Base-by-base conservation (phyloP, 2,888 invertebrate genomes). In the Parnassius smintheus region DNA sequence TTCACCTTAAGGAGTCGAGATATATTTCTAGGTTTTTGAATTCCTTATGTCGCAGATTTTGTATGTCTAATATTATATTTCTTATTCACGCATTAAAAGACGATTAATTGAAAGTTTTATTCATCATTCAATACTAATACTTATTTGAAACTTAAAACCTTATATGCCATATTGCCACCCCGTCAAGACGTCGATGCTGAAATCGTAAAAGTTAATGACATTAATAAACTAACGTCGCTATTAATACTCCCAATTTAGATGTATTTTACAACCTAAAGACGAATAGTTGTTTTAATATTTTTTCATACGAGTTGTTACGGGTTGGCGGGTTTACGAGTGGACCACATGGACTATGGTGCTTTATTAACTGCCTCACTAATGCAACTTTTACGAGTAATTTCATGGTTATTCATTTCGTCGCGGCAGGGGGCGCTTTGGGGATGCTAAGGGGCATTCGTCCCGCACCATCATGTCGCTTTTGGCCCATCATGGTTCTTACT, bases 311-410 rank as follows among this genome's bases (percentile, higher is more conserved):
- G 61, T 50, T 65, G 63, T 63, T 65, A 62, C 62, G 71, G 68
- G 64, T 66, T 63, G 68, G 76, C 74, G 73, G 76, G 74, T 85
- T 86, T 86, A 88, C 76, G 84, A 82, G 78, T 77, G 75, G 77
- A 80, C 83, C 87, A 88, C 83, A 85, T 88, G 88, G 85, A 82
- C 80, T 76, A 77, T 74, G 76, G 75, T 75, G 75, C 70, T 80
- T 77, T 82, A 82, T 84, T 86, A 85, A 87, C 81, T 78, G 81
- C 79, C 81, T 74, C 73, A 78, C 86, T 89, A 88, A 89, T 88
- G 86, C 75, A 83, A 82, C 82, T 88, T 89, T 90, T 88, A 90
- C 82, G 89, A 88, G 82, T 85, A 82, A 88, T 88, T 89, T 90
- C 88, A 89, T 85, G 88, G 88, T 84, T 85, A 82, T 82, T 85